Percentiles rank a stretch among this genome's conserved stretches.
These are phyloP conservation scores for Rhagium mordax DNA, from an alignment of 2,888 invertebrate species.

Conservation along the genomic window DNA sequence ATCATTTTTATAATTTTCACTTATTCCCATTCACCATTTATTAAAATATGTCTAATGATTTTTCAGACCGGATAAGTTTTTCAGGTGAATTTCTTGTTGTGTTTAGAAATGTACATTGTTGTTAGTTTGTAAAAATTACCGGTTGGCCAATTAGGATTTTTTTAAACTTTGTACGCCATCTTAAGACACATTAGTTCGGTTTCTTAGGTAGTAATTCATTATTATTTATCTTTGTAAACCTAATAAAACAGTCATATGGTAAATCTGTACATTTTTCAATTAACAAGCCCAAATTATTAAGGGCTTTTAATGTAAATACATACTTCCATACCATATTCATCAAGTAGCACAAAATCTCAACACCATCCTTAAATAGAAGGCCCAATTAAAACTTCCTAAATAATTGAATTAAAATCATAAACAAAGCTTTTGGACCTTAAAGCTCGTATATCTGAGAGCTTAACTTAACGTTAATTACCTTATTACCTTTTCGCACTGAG, in stretches of 20 bases:
- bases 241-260: neutral
- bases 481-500: conserved; percentile 17
- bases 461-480: conserved; percentile 22
- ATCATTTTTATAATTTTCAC: no score
- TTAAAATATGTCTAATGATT: no score
- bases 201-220: no score
- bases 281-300: neutral
- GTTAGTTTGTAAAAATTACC: no score
- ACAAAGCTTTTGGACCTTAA: conserved; percentile 11
- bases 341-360: neutral
- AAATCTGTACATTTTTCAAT: neutral
- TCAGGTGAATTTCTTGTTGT: no score
- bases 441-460: conserved; percentile 1
- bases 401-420: conserved; percentile 25
- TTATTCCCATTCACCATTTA: no score
- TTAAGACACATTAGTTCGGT: no score
- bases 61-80: no score
- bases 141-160: no score
- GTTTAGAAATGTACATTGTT: no score
- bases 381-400: conserved; percentile 22
- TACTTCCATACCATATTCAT: neutral
- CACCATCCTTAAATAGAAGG: neutral
- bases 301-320: neutral
- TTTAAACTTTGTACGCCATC: no score
- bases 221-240: no score